phyloP scores from a whole-genome alignment of 2,113 vertebrate species.

The Seriola quinqueradiata region DNA sequence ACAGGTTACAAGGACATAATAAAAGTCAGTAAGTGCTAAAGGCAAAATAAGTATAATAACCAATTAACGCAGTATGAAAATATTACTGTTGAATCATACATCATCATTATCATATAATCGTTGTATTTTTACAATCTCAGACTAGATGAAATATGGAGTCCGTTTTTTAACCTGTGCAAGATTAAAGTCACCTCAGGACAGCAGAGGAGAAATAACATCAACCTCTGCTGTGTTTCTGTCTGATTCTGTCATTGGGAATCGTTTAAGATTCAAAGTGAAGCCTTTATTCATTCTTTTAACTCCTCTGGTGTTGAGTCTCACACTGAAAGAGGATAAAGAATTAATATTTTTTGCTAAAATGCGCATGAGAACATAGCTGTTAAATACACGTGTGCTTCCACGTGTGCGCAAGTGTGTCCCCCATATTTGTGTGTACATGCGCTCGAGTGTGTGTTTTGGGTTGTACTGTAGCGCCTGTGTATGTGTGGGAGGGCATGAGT shows the following conservation, averaged over 20 bases:
- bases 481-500: constrained; percentile 59
- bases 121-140: background rate
- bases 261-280: background rate
- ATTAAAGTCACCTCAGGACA: constrained; percentile 20
- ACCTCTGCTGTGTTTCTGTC: background rate
- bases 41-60: constrained; percentile 42
- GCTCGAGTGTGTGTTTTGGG: constrained; percentile 38
- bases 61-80: background rate
- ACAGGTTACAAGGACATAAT: constrained; percentile 41
- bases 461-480: constrained; percentile 22
- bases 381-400: background rate
- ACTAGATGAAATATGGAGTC: background rate
- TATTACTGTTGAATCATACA: constrained; percentile 23
- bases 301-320: background rate
- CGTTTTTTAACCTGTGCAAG: constrained; percentile 9
- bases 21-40: constrained; percentile 39
- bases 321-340: background rate
- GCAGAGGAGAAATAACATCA: constrained; percentile 3
- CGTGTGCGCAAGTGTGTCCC: background rate
- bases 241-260: constrained; percentile 16
- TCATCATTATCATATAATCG: constrained; percentile 15
- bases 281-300: constrained; percentile 3
- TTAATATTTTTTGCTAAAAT: background rate
- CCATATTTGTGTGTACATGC: background rate
- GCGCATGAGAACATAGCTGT: background rate